Conservation (phyloP, 2,888 invertebrate genomes). For the Schizotus pectinicornis region DNA sequence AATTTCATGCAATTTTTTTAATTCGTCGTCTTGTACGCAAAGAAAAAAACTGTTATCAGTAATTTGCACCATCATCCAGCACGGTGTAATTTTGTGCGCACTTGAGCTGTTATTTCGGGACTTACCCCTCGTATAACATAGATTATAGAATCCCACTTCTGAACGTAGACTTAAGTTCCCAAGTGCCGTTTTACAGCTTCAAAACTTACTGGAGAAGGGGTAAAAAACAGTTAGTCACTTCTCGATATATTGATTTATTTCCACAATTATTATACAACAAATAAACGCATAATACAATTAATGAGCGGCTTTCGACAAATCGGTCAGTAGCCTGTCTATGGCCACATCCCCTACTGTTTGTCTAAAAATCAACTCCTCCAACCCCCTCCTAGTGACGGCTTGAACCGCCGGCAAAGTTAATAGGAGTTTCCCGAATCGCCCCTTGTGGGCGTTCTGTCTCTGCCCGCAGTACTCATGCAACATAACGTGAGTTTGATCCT, state of each 20-base stretch:
- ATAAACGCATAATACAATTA: slow-evolving; percentile 5
- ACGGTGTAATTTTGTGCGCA: no score
- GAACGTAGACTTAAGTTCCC: no score
- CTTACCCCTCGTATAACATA: no score
- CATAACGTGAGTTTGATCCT: slow-evolving; percentile 81
- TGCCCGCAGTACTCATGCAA: slow-evolving; percentile 73
- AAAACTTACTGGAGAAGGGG: no score
- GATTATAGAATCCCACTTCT: no score
- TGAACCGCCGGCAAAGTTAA: slow-evolving; percentile 72
- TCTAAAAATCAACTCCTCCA: slow-evolving; percentile 78
- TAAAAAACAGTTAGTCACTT: neutral
- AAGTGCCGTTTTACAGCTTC: no score
- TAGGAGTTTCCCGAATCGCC: slow-evolving; percentile 76
- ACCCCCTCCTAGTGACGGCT: slow-evolving; percentile 51
- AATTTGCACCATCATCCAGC: no score
- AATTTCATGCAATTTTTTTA: no score
- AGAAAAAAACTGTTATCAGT: no score
- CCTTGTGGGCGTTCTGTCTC: slow-evolving; percentile 54
- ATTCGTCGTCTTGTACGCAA: no score
- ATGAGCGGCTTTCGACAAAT: slow-evolving; percentile 62
- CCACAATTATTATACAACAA: slow-evolving; percentile 10
- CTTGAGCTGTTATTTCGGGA: no score
- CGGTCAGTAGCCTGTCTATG: slow-evolving; percentile 72
- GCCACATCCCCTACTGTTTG: slow-evolving; percentile 77
- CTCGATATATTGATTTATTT: slow-evolving; percentile 3